phyloP scores from a whole-genome alignment of 1,140 invertebrate genomes.

The Drosophila ambigua region DNA sequence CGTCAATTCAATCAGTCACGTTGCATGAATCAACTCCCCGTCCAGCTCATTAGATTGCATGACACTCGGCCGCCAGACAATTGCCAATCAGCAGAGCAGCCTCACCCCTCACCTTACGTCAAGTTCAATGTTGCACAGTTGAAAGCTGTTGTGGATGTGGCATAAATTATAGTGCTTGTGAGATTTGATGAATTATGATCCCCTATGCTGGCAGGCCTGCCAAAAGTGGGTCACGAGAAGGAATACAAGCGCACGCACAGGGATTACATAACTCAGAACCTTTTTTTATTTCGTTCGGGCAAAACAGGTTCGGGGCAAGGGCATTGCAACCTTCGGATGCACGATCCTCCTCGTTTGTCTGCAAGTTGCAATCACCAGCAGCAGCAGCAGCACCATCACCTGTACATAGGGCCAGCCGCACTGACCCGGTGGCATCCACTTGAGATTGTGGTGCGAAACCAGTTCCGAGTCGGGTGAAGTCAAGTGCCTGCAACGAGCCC shows the following conservation, averaged over 20 bases:
- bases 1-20: conserved; percentile 8
- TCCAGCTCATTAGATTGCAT: conserved; percentile 63
- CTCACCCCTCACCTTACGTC: conserved; percentile 9
- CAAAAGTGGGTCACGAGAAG: conserved; percentile 75
- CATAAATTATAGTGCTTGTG: conserved; percentile 21
- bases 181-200: conserved; percentile 42
- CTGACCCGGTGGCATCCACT: conserved; percentile 52
- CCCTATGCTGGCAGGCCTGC: conserved; percentile 34
- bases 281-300: conserved; percentile 43
- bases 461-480: conserved; percentile 39
- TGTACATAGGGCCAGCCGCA: conserved; percentile 18
- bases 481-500: conserved; percentile 74
- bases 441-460: conserved; percentile 51
- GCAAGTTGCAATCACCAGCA: conserved; percentile 56
- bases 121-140: conserved; percentile 47
- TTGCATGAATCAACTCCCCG: conserved; percentile 13
- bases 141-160: conserved; percentile 12
- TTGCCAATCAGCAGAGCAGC: conserved; percentile 17
- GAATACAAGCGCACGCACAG: conserved; percentile 3
- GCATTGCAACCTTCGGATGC: conserved; percentile 56
- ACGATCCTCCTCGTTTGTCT: conserved; percentile 27
- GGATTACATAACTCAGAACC: conserved; percentile 72
- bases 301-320: conserved; percentile 74
- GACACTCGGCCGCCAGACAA: conserved; percentile 27
- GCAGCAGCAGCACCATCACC: conserved; percentile 49